Percentiles rank a stretch among this genome's conserved stretches.
Evolutionary conservation across 2,113 vertebrate species (phyloP).

Genomic region (Brachirus orientalis): DNA sequence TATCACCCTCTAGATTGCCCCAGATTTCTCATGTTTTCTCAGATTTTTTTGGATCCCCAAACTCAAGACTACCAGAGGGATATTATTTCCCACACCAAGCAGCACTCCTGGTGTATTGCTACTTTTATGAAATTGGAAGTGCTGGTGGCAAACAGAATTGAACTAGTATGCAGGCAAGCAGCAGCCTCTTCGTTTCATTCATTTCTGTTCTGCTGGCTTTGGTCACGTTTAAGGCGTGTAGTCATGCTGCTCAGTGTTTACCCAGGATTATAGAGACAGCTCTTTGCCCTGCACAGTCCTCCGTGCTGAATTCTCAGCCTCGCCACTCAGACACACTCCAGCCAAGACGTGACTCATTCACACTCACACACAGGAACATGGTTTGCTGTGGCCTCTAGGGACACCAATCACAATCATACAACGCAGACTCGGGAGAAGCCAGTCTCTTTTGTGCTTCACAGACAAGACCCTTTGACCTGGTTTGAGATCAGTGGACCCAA

Average conservation of each 20-base stretch:
- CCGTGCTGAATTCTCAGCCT: constrained; percentile 71
- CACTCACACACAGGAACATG: constrained; percentile 59
- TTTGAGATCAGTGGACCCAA: constrained; percentile 58
- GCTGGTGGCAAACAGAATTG: constrained; percentile 45
- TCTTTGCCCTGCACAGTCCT: constrained; percentile 65
- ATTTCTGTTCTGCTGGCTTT: constrained; percentile 67
- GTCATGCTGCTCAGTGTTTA: constrained; percentile 81
- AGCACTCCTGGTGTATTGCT: too few relatives aligned
- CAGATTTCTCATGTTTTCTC: too few relatives aligned
- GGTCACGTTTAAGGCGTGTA: constrained; percentile 75
- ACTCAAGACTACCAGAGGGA: constrained; percentile 37
- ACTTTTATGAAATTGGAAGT: constrained; percentile 38
- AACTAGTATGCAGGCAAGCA: constrained; percentile 52
- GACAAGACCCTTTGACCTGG: constrained; percentile 69
- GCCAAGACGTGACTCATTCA: constrained; percentile 78
- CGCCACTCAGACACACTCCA: constrained; percentile 77
- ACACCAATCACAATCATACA: constrained; percentile 59
- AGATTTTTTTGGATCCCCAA: too few relatives aligned
- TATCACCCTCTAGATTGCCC: too few relatives aligned
- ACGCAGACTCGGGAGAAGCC: constrained; percentile 23
- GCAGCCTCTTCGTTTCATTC: constrained; percentile 66
- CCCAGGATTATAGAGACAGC: constrained; percentile 77
- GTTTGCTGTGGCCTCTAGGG: constrained; percentile 54
- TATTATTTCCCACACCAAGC: not conserved
- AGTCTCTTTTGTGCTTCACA: constrained; percentile 40